These are phyloP conservation scores for Phrixothrix hirtus DNA, from an alignment of 2,888 invertebrate species.

Conservation along the genomic window DNA sequence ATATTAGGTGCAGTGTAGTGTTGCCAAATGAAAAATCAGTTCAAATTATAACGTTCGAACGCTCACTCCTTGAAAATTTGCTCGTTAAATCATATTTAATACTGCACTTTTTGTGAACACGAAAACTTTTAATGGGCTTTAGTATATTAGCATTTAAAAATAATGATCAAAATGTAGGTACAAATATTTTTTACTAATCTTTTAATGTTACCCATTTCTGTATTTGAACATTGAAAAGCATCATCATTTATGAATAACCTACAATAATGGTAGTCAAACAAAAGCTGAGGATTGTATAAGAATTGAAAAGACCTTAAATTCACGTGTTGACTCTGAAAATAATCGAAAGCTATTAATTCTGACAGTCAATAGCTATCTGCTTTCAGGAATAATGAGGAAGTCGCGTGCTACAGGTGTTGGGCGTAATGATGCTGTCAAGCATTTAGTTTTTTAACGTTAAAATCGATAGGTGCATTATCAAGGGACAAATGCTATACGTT, in stretches of 20 bases:
- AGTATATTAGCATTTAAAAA: conserved; percentile 41
- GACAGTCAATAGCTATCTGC: conserved; percentile 49
- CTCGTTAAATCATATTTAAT: conserved; percentile 46
- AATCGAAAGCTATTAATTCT: conserved; percentile 54
- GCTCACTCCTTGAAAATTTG: conserved; percentile 40
- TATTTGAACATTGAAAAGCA: conserved; percentile 3
- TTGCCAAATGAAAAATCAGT: conserved; percentile 20
- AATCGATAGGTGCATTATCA: conserved; percentile 28
- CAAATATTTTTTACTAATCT: conserved; percentile 30
- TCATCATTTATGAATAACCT: conserved; percentile 2
- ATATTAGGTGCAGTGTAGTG: too few relatives aligned
- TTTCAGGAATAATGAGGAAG: conserved; percentile 51
- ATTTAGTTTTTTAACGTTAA: conserved; percentile 39
- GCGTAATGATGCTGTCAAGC: conserved; percentile 48
- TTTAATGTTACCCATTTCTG: conserved; percentile 3
- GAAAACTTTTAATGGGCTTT: conserved; percentile 48
- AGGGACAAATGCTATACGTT: conserved; percentile 2
- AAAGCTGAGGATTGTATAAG: conserved; percentile 18
- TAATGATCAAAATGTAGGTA: conserved; percentile 42
- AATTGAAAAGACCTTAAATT: conserved; percentile 35
- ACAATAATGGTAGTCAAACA: conserved; percentile 19
- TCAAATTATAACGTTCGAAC: conserved; percentile 31
- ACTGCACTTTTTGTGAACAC: conserved; percentile 40
- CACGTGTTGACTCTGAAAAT: conserved; percentile 51
- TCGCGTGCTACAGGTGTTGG: conserved; percentile 54